Percentiles rank a stretch among this genome's conserved stretches.
Evolutionary conservation across 2,888 invertebrate genomes (phyloP).

Genomic region (Cremastinae sp.): DNA sequence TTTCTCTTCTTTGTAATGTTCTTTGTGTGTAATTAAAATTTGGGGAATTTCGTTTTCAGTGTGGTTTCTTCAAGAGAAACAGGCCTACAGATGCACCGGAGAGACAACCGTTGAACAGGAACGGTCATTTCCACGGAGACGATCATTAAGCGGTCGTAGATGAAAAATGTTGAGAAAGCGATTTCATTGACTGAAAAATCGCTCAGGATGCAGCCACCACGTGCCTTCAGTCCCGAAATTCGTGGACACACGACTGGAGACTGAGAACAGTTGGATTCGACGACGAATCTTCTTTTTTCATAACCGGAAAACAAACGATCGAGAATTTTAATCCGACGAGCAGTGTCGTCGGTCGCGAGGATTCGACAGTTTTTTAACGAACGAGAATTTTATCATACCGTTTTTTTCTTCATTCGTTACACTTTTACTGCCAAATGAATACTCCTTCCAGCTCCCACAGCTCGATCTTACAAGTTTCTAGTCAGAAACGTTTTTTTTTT

Average conservation of each 20-base stretch:
- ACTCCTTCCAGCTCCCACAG: constrained; percentile 77
- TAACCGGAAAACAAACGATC: constrained; percentile 23
- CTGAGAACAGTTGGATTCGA: constrained; percentile 19
- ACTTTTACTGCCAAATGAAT: constrained; percentile 73
- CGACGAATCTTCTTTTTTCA: constrained; percentile 9
- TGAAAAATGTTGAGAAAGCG: constrained; percentile 11
- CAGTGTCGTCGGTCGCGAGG: constrained; percentile 18
- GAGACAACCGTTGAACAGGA: constrained; percentile 91
- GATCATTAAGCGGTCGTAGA: constrained; percentile 62
- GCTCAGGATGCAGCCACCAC: constrained; percentile 39
- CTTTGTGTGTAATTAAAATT: too few species aligned
- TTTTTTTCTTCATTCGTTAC: constrained; percentile 42
- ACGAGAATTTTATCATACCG: constrained; percentile 20
- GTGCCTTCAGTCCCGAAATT: constrained; percentile 59
- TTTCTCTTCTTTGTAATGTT: constrained; percentile 3
- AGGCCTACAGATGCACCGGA: constrained; percentile 91
- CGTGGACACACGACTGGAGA: constrained; percentile 20
- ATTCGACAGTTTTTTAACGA: too few species aligned
- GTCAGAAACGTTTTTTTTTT: constrained; percentile 75
- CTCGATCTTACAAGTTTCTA: constrained; percentile 77
- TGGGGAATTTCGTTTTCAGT: too few species aligned
- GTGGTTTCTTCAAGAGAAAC: constrained; percentile 96
- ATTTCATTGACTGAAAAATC: constrained; percentile 17
- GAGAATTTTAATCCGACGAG: constrained; percentile 11
- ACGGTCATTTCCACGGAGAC: constrained; percentile 81